Evolutionary conservation across 2,888 invertebrate species (phyloP), one percentile per base, ranked within the genome.

Genomic region (Nysson spinosus): DNA sequence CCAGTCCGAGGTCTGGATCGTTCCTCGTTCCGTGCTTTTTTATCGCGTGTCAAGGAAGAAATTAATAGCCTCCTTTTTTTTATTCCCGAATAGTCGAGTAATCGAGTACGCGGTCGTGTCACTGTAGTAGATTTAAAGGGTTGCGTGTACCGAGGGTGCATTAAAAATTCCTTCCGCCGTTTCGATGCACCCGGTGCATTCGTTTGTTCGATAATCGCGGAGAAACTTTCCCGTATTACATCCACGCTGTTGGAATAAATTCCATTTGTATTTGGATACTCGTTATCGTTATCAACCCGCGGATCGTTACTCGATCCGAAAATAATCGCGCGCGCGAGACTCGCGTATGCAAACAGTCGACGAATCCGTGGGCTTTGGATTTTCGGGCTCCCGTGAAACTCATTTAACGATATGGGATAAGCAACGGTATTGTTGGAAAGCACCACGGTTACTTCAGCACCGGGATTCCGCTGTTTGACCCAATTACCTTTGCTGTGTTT

Each of bases 401-500:
- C 66, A 49, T 73, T 63, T 73, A 62, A 52, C 65, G 60, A 68
- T 65, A 71, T 60, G 56, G 65, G 58, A 68, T 72, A 72, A 75
- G 75, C 71, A 64, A 58, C 49, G 32, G 40, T 5, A 49, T 42
- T 32, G 52, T 55, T 34, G 58, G 51, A 58, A 47, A 50, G 39
- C 47, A 34, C 63, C 35, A 32, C 30, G 28, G 12, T 37, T 47
- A 14, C 56, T 40, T 12, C 22, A 24, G 32, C 30, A 32, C 14
- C 40, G 28, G 40, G 22, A 17, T 16, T 16, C 5, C 32, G 22
- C 24, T 34, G 30, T 66, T 47, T 62, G 55, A 71, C 60, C 64
- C 72, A 72, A 72, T 72, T 69, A 72, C 51, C 47, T 11, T 24
- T 7, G 7, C 17, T 20, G 37, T 20, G 19, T 34, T 37, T 22